Conservation (phyloP, 2,797 vertebrate species). For the Phataginus tricuspis region DNA sequence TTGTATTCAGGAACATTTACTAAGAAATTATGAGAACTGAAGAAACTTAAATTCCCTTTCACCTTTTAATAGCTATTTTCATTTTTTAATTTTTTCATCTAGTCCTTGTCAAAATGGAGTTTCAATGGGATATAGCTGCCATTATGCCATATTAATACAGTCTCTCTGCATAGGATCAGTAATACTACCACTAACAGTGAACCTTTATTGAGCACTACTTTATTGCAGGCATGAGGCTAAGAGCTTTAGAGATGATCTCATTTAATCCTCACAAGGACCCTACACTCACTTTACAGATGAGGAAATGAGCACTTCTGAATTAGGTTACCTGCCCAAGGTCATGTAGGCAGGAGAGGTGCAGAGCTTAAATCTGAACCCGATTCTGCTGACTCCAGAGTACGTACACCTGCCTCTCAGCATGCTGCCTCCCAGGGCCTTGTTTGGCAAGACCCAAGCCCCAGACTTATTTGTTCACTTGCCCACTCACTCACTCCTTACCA, state of each 20-base stretch:
- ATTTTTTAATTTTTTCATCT: not conserved
- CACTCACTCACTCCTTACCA: not conserved
- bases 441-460: not conserved
- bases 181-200: not conserved
- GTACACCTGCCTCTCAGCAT: not conserved
- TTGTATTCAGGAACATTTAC: constrained; percentile 25
- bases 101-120: not conserved
- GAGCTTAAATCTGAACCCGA: not conserved
- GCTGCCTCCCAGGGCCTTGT: not conserved
- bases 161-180: not conserved
- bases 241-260: not conserved
- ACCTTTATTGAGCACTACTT: not conserved
- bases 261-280: not conserved
- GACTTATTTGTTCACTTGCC: not conserved
- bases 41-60: constrained; percentile 1
- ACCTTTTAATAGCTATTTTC: not conserved
- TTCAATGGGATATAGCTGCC: not conserved
- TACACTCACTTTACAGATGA: not conserved
- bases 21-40: not conserved
- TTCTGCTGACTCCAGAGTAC: not conserved
- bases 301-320: not conserved
- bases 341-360: not conserved
- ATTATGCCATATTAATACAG: not conserved
- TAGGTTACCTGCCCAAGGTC: not conserved
- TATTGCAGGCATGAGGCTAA: not conserved